phyloP scores from a whole-genome alignment of 2,797 vertebrate genomes.

The Chromobotia macracanthus region DNA sequence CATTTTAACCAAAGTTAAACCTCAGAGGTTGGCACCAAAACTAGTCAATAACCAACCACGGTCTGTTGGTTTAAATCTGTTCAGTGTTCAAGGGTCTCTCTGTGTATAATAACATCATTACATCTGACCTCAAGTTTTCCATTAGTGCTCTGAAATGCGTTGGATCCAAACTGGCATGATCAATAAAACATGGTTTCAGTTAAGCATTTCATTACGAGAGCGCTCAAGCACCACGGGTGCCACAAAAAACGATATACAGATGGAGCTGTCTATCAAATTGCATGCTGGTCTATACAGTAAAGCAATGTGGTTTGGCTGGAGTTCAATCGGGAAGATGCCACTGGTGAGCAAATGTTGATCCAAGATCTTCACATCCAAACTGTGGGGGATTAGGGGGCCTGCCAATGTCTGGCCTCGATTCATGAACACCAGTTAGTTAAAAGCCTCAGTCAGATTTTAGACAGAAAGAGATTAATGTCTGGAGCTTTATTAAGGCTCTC shows the following conservation, averaged over 20 bases:
- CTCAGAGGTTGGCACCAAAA: conserved; percentile 16
- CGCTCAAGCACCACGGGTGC: not conserved
- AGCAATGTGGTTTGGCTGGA: conserved; percentile 7
- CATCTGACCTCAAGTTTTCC: conserved; percentile 32
- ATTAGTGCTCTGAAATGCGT: conserved; percentile 12
- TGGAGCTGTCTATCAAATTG: conserved; percentile 4
- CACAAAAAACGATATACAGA: not conserved
- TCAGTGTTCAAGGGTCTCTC: conserved; percentile 19
- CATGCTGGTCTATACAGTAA: conserved; percentile 21
- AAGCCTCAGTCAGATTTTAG: conserved; percentile 57
- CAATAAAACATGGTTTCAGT: conserved; percentile 34
- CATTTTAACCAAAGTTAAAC: conserved; percentile 43
- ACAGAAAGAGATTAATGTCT: conserved; percentile 51
- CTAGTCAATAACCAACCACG: conserved; percentile 10
- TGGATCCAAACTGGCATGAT: conserved; percentile 19
- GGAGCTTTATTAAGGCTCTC: conserved; percentile 39
- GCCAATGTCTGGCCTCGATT: conserved; percentile 51
- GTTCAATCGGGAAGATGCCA: conserved; percentile 37
- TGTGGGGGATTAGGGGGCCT: conserved; percentile 47
- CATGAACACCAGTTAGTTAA: conserved; percentile 57
- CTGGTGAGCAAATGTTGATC: conserved; percentile 53
- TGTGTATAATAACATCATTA: conserved; percentile 11
- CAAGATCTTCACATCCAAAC: conserved; percentile 47
- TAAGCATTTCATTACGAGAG: conserved; percentile 22
- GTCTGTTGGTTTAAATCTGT: conserved; percentile 21